A percentile compares a stretch with the other conserved stretches of the same genome.
Conservation (phyloP, 2,888 invertebrate genomes). For the Punctoribates punctum region DNA sequence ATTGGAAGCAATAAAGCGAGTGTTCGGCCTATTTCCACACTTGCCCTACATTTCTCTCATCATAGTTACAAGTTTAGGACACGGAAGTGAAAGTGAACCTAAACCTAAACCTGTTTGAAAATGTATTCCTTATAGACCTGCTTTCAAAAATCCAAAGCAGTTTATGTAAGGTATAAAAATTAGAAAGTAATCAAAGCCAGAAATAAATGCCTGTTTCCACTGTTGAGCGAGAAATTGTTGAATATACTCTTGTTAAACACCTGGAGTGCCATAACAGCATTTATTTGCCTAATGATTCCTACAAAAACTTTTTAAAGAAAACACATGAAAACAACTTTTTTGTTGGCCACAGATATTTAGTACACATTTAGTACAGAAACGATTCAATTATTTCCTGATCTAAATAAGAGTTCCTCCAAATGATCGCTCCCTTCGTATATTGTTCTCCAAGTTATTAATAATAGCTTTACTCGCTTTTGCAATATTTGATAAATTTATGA, state of each 20-base stretch:
- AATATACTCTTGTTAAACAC: constrained; percentile 32
- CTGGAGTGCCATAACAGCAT: neutral
- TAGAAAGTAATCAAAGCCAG: constrained; percentile 22
- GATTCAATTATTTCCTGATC: constrained; percentile 38
- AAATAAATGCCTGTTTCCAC: constrained; percentile 20
- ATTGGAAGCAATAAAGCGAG: neutral
- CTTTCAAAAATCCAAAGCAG: constrained; percentile 26
- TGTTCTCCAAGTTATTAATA: neutral
- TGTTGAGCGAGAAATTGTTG: constrained; percentile 27
- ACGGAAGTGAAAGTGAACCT: constrained; percentile 37
- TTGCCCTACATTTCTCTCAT: constrained; percentile 31
- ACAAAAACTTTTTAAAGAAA: neutral
- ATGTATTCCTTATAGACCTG: constrained; percentile 33
- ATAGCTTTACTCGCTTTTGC: too few relatives aligned
- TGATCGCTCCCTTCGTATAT: neutral
- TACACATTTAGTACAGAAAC: constrained; percentile 25
- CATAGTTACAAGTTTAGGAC: constrained; percentile 33
- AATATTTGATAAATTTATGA: too few relatives aligned
- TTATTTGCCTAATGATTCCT: constrained; percentile 31
- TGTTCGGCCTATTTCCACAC: constrained; percentile 18
- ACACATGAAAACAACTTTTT: constrained; percentile 32
- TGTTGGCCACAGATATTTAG: neutral
- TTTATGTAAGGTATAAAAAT: constrained; percentile 23
- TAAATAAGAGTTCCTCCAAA: constrained; percentile 9
- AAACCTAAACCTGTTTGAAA: constrained; percentile 27